Conservation (phyloP, 2,888 invertebrate genomes). For the Periphyllus acericola region DNA sequence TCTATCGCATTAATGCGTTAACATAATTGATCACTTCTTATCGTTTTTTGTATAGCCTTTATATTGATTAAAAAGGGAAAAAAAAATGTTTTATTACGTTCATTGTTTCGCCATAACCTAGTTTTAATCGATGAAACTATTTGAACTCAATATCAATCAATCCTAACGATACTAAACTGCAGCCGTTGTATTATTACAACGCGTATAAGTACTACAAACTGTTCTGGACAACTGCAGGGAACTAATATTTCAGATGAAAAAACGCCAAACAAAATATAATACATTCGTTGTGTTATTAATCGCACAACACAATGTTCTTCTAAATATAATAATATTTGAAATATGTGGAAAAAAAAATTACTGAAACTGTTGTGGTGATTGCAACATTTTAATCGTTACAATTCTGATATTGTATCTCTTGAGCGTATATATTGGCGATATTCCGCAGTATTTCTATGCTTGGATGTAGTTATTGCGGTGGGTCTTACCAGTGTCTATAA, state of each 20-base stretch:
- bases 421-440: no score
- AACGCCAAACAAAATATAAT: background rate
- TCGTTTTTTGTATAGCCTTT: background rate
- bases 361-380: no score
- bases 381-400: background rate
- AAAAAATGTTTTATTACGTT: background rate
- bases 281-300: background rate
- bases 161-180: background rate
- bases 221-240: background rate
- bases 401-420: background rate
- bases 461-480: no score
- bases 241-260: background rate
- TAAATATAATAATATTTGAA: no score
- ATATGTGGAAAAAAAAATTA: no score
- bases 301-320: background rate
- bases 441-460: no score
- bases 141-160: background rate
- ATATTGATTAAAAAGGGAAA: constrained; percentile 2
- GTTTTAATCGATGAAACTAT: background rate
- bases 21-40: background rate
- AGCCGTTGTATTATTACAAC: background rate
- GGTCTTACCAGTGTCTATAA: no score
- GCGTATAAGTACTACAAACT: background rate
- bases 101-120: background rate
- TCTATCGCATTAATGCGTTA: background rate